Evolutionary conservation across 2,797 vertebrate species (phyloP), one percentile per base, ranked within the genome.

Genomic region (Anolis apletophallus): DNA sequence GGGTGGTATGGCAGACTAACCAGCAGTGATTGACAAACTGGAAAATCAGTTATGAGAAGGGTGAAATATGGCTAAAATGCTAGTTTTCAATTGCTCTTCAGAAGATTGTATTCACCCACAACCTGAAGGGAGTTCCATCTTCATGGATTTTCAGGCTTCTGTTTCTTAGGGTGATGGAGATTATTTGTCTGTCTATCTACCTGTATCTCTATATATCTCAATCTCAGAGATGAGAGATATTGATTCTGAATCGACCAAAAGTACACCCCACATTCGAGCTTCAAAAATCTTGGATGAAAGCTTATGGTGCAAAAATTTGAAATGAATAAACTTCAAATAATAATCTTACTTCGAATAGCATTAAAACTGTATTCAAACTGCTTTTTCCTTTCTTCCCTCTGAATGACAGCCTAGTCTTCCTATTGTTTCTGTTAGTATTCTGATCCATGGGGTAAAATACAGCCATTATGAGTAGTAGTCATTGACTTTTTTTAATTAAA

Each of bases 201-300:
- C 5, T 40, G 5, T 40, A 40, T 2, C 40, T 40, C 2, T 40
- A 40, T 40, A 40, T 40, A 40, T 40, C 40, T 40, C 40, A 55
- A n/a, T n/a, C n/a, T n/a, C n/a, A n/a, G n/a, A n/a, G n/a, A 74
- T 71, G 52, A 83, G 34, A 57, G 16, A 50, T 21, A 32, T 85
- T 57, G 88, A 71, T 81, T 68, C 84, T 80, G 23, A 61, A 5
- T 17, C 73, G 16, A 7, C 4, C 19, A 50, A 64, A 54, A 76
- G 50, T 3, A 3, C 5, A 14, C 7, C 19, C 0, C 12, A 5
- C 16, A 68, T 16, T 2, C 64, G 54, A 21, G 50, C 23, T 59
- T 64, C 79, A 29, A 21, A 88, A 55, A 86, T 82, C 3, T 81
- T 85, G 46, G 8, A 52, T 88, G 36, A 83, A 85, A 26, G 5